These are phyloP conservation scores for Mystacides longicornis DNA, from an alignment of 2,888 invertebrate genomes.

Conservation along the genomic window DNA sequence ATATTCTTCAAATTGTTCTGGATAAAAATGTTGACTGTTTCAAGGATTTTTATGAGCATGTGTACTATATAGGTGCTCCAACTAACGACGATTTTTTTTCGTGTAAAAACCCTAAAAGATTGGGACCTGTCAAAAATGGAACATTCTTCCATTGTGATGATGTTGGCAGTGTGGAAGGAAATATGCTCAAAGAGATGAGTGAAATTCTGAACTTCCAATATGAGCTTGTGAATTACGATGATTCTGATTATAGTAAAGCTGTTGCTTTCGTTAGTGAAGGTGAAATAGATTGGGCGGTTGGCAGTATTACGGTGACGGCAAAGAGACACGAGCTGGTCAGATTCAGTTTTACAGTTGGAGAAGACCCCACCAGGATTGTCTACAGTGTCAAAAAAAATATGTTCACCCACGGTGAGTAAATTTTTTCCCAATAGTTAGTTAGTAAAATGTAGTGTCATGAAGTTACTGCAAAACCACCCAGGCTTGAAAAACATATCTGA, in stretches of 20 bases:
- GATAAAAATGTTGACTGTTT: too few species aligned
- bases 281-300: slow-evolving; percentile 6
- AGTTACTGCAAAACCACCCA: too few species aligned
- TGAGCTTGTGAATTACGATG: not conserved
- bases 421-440: too few species aligned
- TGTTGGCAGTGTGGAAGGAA: not conserved
- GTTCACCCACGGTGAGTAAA: not conserved
- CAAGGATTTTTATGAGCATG: not conserved
- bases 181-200: not conserved
- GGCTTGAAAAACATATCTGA: too few species aligned
- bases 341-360: slow-evolving; percentile 2
- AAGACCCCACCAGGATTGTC: slow-evolving; percentile 5
- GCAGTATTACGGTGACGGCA: slow-evolving; percentile 6
- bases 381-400: not conserved
- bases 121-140: not conserved
- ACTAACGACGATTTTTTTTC: not conserved
- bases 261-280: not conserved
- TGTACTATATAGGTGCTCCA: not conserved
- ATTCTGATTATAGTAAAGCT: not conserved
- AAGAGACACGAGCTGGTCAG: not conserved
- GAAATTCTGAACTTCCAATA: not conserved
- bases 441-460: too few species aligned
- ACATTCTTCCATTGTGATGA: not conserved
- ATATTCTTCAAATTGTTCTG: too few species aligned
- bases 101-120: not conserved